Evolutionary conservation across 2,888 invertebrate genomes (phyloP).

Genomic region (Cybosia mesomella): DNA sequence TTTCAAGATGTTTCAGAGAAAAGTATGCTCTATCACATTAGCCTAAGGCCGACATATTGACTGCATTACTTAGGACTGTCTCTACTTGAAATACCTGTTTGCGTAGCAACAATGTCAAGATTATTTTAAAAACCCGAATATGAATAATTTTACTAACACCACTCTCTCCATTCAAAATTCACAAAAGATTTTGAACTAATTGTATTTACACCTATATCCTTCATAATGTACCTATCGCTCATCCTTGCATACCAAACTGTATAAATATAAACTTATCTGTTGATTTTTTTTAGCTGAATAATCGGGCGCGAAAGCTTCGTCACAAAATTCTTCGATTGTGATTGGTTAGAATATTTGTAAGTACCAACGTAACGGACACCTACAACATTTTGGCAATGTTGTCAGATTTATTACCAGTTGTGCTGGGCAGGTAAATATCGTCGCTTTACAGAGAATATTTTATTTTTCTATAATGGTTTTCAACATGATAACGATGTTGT

Average conservation of each 20-base stretch:
- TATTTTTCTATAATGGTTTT: conserved; percentile 80
- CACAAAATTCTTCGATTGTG: conserved; percentile 60
- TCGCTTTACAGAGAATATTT: conserved; percentile 73
- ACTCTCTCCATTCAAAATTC: neutral
- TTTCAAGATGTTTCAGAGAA: conserved; percentile 9
- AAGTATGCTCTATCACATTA: conserved; percentile 24
- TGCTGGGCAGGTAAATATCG: conserved; percentile 83
- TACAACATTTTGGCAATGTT: conserved; percentile 78
- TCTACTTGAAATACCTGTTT: conserved; percentile 22
- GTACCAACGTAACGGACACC: conserved; percentile 75
- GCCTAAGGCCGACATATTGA: rapidly evolving
- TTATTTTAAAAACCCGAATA: neutral
- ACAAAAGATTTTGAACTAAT: neutral
- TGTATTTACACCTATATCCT: neutral
- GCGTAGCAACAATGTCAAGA: conserved; percentile 44
- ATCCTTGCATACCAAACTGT: conserved; percentile 47
- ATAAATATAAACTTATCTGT: conserved; percentile 58
- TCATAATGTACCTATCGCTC: neutral
- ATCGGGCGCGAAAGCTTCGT: conserved; percentile 83
- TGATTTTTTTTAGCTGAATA: conserved; percentile 72
- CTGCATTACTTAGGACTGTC: neutral
- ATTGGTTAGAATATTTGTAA: conserved; percentile 73
- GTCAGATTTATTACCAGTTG: conserved; percentile 84
- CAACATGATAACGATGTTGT: conserved; percentile 66
- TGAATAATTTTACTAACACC: neutral